These are phyloP conservation scores for Cremastobaeus sp. DNA, from an alignment of 2,888 invertebrate species.

Conservation along the genomic window DNA sequence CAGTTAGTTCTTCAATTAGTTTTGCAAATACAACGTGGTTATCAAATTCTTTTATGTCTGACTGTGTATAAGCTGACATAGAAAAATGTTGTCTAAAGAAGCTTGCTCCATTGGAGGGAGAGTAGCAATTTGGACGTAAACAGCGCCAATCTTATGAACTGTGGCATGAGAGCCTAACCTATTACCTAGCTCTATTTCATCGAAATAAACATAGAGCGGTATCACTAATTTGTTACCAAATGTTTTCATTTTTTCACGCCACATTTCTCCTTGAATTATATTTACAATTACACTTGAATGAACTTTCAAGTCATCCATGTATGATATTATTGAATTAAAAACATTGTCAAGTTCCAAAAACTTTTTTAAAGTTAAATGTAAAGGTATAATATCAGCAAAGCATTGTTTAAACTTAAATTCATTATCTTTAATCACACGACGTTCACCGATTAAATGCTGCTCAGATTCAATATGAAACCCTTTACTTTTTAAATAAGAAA, in stretches of 20 bases:
- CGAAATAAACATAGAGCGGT: neutral
- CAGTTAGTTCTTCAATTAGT: neutral
- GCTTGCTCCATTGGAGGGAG: neutral
- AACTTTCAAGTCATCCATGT: neutral
- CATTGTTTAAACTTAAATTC: neutral
- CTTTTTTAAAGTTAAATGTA: slow-evolving; percentile 25
- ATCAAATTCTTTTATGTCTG: neutral
- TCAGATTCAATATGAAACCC: no score
- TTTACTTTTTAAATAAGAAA: no score
- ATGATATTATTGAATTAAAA: neutral
- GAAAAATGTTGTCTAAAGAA: slow-evolving; percentile 11
- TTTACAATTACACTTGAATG: neutral
- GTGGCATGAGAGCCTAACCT: slow-evolving; percentile 16
- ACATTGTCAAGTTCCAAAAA: slow-evolving; percentile 19
- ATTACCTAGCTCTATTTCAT: slow-evolving; percentile 3
- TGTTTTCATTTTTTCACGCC: neutral
- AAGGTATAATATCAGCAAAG: neutral
- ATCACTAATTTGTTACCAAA: neutral
- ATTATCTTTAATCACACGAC: no score
- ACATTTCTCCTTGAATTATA: neutral
- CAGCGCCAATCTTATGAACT: slow-evolving; percentile 7
- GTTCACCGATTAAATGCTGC: no score
- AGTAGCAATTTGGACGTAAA: slow-evolving; percentile 10
- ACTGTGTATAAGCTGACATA: neutral
- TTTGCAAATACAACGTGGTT: neutral